Conservation (phyloP, 2,113 vertebrate species). For the Pteronura brasiliensis region DNA sequence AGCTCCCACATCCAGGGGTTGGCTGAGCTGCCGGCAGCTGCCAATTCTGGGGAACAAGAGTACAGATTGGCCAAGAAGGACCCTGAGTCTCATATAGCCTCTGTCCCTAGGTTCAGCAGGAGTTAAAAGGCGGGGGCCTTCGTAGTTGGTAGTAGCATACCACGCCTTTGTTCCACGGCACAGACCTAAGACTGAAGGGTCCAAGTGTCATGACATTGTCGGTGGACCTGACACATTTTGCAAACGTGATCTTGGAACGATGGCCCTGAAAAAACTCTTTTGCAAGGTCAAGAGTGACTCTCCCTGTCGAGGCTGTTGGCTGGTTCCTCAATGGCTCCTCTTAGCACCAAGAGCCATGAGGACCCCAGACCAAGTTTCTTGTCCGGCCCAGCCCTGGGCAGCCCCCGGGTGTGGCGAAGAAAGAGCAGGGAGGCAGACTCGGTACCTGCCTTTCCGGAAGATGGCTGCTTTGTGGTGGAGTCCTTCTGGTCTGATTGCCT, state of each 20-base stretch:
- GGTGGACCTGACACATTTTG: neutral
- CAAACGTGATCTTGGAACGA: neutral
- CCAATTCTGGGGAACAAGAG: neutral
- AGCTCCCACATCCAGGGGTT: neutral
- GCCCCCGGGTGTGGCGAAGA: neutral
- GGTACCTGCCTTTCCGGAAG: neutral
- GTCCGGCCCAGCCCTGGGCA: neutral
- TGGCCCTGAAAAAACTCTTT: neutral
- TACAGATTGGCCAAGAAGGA: neutral
- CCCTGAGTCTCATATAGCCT: too few relatives aligned
- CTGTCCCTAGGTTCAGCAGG: constrained; percentile 76
- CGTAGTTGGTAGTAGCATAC: constrained; percentile 66
- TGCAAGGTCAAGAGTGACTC: neutral
- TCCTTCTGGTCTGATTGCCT: neutral
- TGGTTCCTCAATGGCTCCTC: neutral
- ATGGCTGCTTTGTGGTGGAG: neutral
- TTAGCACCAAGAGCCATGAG: neutral
- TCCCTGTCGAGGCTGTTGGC: neutral
- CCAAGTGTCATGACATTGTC: neutral
- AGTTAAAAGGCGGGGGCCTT: constrained; percentile 82
- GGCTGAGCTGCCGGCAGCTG: neutral
- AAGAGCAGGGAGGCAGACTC: too few relatives aligned
- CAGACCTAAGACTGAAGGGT: neutral
- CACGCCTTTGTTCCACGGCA: neutral
- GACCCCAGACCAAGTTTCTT: neutral